These are phyloP conservation scores for Scartelaos histophorus DNA, from an alignment of 2,113 vertebrate species.

Conservation along the genomic window DNA sequence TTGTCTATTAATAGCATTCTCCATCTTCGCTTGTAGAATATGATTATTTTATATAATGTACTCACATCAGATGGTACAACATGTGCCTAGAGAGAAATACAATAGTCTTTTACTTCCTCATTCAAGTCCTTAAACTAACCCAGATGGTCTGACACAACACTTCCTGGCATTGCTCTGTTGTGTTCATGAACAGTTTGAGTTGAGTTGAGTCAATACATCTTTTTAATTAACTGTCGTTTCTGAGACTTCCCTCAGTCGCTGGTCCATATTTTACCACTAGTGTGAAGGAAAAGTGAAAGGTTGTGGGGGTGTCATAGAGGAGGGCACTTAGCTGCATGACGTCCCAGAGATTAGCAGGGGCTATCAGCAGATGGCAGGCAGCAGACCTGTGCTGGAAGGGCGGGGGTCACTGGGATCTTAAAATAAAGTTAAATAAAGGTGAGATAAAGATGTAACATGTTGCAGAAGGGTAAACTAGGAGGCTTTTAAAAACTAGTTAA, in stretches of 20 bases:
- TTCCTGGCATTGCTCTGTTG: not conserved
- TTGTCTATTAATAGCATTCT: too few relatives aligned
- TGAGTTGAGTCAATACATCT: not conserved
- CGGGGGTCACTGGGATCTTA: not conserved
- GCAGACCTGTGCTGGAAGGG: constrained; percentile 1
- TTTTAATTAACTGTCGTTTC: not conserved
- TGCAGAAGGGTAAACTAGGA: constrained; percentile 9
- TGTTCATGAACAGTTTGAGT: not conserved
- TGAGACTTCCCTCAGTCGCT: not conserved
- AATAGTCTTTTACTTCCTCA: not conserved
- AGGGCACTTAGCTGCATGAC: constrained; percentile 60
- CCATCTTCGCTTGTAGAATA: too few relatives aligned
- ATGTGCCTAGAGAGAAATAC: too few relatives aligned
- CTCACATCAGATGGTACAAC: too few relatives aligned
- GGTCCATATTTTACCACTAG: constrained; percentile 33
- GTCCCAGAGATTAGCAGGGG: constrained; percentile 63
- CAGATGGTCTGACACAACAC: constrained; percentile 18
- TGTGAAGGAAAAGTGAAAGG: constrained; percentile 51
- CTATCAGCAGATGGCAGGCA: constrained; percentile 66
- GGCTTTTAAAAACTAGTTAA: constrained; percentile 35
- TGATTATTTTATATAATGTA: too few relatives aligned
- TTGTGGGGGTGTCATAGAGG: constrained; percentile 1
- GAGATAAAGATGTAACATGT: constrained; percentile 46
- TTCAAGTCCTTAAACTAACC: constrained; percentile 17
- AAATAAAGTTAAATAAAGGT: constrained; percentile 17